Base-by-base conservation (phyloP, 2,888 invertebrate species). In the Mythimna ferrago region DNA sequence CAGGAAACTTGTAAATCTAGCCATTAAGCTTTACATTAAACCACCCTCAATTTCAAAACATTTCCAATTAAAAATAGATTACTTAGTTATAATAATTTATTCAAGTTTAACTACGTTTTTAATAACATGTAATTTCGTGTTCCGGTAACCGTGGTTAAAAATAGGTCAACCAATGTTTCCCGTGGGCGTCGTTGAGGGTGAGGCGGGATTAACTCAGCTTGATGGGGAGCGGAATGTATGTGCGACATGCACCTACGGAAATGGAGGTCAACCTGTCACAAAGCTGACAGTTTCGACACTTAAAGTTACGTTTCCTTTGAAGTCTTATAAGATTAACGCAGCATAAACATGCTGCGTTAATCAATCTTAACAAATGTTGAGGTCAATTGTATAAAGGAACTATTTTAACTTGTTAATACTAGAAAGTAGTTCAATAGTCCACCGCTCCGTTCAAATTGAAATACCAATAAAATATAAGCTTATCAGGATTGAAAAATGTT, bases 161-260 rank as follows among this genome's bases (percentile, higher is more conserved):
- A 79, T 78, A 82, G 80, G 83, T 80, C 83, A 82, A 70, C 82
- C 78, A 70, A 72, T 72, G 62, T 72, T 72, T 82, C 83, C 62
- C 58, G 44, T 56, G 68, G 68, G 79, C 60, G 62, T 69, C 58
- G 80, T 72, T 79, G 16, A 35, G 72, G 79, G 73, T 66, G 80
- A 78, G 67, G 72, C 65, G 66, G 72, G 80, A 80, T 82, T 80
- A 82, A 68, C 67, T 61, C 67, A 58, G 48, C 65, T 68, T 82
- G 79, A 78, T 65, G 79, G 67, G 63, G 57, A 62, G 41, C 61
- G 58, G 51, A 38, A 60, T 70, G 60, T 82, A 64, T 76, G 67
- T 48, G 66, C 48, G 81, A 79, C 58, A 64, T 71, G 64, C 64
- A 71, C 35, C n/a, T 65, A 54, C 9, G 10, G 72, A 65, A 41